Conservation (phyloP, 1,140 invertebrate species). For the Laodelphax striatellus region DNA sequence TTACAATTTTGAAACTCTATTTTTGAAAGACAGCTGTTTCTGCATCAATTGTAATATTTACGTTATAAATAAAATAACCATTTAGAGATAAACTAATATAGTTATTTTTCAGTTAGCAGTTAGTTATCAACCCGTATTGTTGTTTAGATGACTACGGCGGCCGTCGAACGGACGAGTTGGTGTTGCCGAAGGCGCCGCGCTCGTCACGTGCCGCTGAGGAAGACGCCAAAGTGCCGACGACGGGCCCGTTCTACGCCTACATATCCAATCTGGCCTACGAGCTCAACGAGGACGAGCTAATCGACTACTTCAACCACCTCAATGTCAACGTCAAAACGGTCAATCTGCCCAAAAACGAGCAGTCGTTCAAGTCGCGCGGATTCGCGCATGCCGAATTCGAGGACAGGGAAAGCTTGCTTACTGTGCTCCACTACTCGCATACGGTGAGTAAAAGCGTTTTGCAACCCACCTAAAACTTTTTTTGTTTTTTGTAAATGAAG, state of each 20-base stretch:
- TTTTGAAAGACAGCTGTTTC: no score
- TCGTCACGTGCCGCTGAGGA: constrained; percentile 66
- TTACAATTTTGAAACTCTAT: no score
- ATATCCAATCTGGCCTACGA: constrained; percentile 89
- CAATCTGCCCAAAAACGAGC: not conserved
- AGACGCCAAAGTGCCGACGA: constrained; percentile 63
- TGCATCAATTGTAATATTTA: no score
- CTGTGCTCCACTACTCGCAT: not conserved
- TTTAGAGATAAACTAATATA: no score
- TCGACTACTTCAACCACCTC: constrained; percentile 64
- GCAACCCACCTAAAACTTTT: no score
- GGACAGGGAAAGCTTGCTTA: not conserved
- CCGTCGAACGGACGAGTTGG: not conserved
- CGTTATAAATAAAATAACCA: no score
- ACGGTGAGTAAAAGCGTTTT: not conserved
- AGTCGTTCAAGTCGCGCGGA: not conserved
- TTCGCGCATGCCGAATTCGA: not conserved
- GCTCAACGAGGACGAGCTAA: constrained; percentile 70
- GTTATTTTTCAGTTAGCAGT: no score
- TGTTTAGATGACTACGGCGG: not conserved
- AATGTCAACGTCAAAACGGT: constrained; percentile 38
- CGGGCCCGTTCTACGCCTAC: constrained; percentile 76
- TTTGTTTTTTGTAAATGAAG: no score
- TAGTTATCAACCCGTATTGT: no score
- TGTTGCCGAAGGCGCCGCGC: constrained; percentile 77